Percentiles rank a stretch among this genome's conserved stretches.
Conservation (phyloP, 2,113 vertebrate genomes). For the Hepsetus odoe region DNA sequence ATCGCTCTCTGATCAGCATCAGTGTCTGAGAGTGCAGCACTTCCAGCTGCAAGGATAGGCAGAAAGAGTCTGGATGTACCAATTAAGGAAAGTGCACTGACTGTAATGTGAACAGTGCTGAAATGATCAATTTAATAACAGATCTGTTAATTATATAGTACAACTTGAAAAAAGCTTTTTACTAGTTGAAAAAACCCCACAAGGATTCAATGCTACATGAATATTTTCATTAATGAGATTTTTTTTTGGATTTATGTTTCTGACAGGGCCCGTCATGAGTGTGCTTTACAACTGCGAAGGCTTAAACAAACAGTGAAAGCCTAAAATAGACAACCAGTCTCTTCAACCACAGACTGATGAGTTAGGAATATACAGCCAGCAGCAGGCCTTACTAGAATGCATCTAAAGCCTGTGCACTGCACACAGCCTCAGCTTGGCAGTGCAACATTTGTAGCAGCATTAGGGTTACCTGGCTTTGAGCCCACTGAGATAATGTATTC, state of each 20-base stretch:
- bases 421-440: slow-evolving; percentile 55
- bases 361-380: slow-evolving; percentile 49
- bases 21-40: slow-evolving; percentile 95
- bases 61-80: slow-evolving; percentile 88
- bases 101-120: not conserved
- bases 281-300: too few species aligned
- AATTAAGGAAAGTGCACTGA: slow-evolving; percentile 77
- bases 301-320: not conserved
- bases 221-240: too few species aligned
- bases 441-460: slow-evolving; percentile 56
- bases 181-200: too few species aligned
- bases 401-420: slow-evolving; percentile 27
- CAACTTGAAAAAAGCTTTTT: too few species aligned
- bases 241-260: too few species aligned
- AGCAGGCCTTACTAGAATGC: slow-evolving; percentile 63
- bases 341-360: not conserved
- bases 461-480: slow-evolving; percentile 49
- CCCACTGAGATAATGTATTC: slow-evolving; percentile 31
- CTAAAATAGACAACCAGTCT: not conserved
- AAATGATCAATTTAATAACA: too few species aligned
- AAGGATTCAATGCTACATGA: too few species aligned
- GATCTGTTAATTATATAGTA: too few species aligned
- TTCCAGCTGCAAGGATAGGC: slow-evolving; percentile 95
- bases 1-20: slow-evolving; percentile 94
- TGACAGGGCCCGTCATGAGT: not conserved